Percentiles rank a stretch among this genome's conserved stretches.
Conservation (phyloP, 2,888 invertebrate species). For the Thalpophila matura region DNA sequence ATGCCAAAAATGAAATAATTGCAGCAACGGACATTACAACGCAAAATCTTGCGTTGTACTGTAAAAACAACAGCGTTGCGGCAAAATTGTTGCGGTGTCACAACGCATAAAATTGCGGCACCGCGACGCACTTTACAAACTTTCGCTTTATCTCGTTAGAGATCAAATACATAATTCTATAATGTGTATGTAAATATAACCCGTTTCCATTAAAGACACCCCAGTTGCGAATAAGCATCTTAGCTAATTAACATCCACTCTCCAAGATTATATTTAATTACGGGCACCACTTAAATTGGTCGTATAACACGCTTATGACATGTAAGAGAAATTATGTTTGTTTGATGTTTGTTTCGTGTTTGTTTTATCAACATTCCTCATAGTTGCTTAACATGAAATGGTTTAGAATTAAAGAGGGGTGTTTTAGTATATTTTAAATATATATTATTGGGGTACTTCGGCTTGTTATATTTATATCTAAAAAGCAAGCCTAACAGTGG, state of each 20-base stretch:
- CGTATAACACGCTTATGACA: slow-evolving; percentile 61
- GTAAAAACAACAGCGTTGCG: not conserved
- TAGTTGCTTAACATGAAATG: slow-evolving; percentile 17
- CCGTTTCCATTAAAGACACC: slow-evolving; percentile 42
- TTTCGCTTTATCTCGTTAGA: not conserved
- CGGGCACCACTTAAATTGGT: slow-evolving; percentile 66
- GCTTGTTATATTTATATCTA: not conserved
- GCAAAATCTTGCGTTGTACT: no score
- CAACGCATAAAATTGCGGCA: not conserved
- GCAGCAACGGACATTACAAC: no score
- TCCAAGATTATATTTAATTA: slow-evolving; percentile 71
- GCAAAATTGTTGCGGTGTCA: no score
- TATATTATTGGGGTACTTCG: not conserved
- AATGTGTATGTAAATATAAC: slow-evolving; percentile 18
- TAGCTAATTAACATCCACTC: slow-evolving; percentile 70
- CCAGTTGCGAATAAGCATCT: slow-evolving; percentile 44
- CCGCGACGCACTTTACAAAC: slow-evolving; percentile 2
- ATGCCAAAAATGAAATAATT: no score
- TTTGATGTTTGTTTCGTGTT: slow-evolving; percentile 27
- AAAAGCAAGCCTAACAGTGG: not conserved
- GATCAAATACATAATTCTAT: slow-evolving; percentile 8
- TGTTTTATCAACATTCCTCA: slow-evolving; percentile 19
- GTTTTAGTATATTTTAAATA: slow-evolving; percentile 7
- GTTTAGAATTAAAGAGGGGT: not conserved
- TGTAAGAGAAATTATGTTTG: slow-evolving; percentile 54